These are phyloP conservation scores for Drosophila monieri DNA, from an alignment of 2,888 invertebrate species.

Conservation along the genomic window DNA sequence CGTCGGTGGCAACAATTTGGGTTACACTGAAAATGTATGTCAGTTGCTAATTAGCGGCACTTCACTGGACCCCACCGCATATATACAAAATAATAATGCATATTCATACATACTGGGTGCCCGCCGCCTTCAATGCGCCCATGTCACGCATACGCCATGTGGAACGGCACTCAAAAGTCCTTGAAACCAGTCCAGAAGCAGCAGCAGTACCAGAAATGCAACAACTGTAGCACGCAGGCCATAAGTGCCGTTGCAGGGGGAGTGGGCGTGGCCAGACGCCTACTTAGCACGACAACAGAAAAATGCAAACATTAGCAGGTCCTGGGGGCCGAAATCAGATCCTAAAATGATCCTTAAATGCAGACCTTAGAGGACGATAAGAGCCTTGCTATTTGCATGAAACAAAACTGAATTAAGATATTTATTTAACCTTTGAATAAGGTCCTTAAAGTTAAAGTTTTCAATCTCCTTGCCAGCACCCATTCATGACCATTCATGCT, in stretches of 20 bases:
- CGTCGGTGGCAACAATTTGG: constrained; percentile 40
- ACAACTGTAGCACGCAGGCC: constrained; percentile 20
- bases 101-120: constrained; percentile 58
- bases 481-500: no score
- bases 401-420: constrained; percentile 10
- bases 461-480: background rate
- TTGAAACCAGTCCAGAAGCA: constrained; percentile 46
- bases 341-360: constrained; percentile 26
- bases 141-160: constrained; percentile 67
- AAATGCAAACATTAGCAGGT: constrained; percentile 15
- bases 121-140: constrained; percentile 40
- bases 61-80: constrained; percentile 29
- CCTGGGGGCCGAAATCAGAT: background rate
- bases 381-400: background rate
- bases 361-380: background rate
- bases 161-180: constrained; percentile 56
- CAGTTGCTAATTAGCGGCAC: constrained; percentile 66
- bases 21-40: constrained; percentile 59
- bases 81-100: constrained; percentile 60
- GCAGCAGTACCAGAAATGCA: constrained; percentile 16
- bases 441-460: no score
- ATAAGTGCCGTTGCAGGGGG: constrained; percentile 16
- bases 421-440: background rate
- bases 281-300: constrained; percentile 25
- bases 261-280: constrained; percentile 33